phyloP scores from a whole-genome alignment of 2,797 vertebrate genomes.

The Sylvilagus floridanus region DNA sequence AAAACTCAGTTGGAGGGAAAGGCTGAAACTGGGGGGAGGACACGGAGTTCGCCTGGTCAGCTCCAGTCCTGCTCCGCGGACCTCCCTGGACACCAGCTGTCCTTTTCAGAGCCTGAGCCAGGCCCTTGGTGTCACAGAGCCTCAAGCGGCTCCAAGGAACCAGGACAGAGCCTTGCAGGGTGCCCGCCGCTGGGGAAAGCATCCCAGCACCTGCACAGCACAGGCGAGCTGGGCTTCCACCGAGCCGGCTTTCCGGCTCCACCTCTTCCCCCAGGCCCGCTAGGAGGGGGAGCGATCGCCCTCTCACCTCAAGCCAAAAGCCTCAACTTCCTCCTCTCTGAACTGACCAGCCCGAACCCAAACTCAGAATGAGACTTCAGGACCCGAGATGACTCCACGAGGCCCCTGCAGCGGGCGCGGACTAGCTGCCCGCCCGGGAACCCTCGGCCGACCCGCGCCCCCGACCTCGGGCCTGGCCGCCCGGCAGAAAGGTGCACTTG shows the following conservation, averaged over 20 bases:
- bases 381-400: not conserved
- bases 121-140: not conserved
- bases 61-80: too few species aligned
- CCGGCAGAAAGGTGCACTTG: not conserved
- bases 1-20: too few species aligned
- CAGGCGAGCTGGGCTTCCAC: not conserved
- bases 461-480: not conserved
- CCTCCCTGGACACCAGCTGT: not conserved
- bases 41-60: too few species aligned
- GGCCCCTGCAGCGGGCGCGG: not conserved
- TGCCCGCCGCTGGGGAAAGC: not conserved
- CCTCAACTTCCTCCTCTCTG: conserved; percentile 50
- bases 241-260: not conserved
- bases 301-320: conserved; percentile 45
- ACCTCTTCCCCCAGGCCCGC: not conserved
- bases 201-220: not conserved
- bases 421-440: not conserved
- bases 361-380: conserved; percentile 46
- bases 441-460: not conserved
- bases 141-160: not conserved
- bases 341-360: conserved; percentile 41
- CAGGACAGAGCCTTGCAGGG: not conserved
- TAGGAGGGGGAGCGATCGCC: not conserved
- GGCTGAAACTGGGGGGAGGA: too few species aligned
- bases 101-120: conserved; percentile 33